These are phyloP conservation scores for Lycophotia porphyrea DNA, from an alignment of 2,888 invertebrate genomes.

Conservation along the genomic window DNA sequence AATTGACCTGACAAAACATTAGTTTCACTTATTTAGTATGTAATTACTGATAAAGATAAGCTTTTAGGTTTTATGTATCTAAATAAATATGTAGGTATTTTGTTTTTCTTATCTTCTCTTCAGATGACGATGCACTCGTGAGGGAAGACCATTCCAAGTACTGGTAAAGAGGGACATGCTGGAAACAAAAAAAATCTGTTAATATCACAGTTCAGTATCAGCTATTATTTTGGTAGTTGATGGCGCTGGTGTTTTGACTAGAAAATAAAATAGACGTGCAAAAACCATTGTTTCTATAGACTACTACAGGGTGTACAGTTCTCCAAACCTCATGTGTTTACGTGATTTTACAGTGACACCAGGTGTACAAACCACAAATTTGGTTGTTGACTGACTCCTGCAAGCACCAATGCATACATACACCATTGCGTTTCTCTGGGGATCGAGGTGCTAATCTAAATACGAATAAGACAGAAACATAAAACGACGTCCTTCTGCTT, in stretches of 20 bases:
- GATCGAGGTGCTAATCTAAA: neutral
- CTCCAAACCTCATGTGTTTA: neutral
- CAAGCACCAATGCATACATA: neutral
- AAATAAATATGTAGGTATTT: slow-evolving; percentile 57
- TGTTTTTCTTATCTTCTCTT: slow-evolving; percentile 65
- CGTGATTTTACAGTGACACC: neutral
- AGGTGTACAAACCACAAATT: too few species aligned
- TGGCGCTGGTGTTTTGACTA: neutral
- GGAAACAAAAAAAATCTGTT: slow-evolving; percentile 74
- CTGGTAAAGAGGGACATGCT: slow-evolving; percentile 91
- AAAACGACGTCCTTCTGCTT: too few species aligned
- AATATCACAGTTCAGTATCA: neutral
- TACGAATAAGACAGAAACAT: too few species aligned
- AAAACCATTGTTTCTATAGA: neutral
- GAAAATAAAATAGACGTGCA: neutral
- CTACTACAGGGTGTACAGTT: neutral
- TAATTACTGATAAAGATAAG: slow-evolving; percentile 29
- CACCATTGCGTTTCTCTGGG: neutral
- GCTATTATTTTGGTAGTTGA: neutral
- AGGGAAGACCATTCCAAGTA: slow-evolving; percentile 89
- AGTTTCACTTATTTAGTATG: slow-evolving; percentile 13
- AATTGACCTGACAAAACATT: slow-evolving; percentile 14
- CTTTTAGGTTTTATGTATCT: slow-evolving; percentile 22
- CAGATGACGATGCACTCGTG: slow-evolving; percentile 93
- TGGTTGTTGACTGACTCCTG: neutral